phyloP scores from a whole-genome alignment of 2,888 invertebrate species.

The Linyphia triangularis region DNA sequence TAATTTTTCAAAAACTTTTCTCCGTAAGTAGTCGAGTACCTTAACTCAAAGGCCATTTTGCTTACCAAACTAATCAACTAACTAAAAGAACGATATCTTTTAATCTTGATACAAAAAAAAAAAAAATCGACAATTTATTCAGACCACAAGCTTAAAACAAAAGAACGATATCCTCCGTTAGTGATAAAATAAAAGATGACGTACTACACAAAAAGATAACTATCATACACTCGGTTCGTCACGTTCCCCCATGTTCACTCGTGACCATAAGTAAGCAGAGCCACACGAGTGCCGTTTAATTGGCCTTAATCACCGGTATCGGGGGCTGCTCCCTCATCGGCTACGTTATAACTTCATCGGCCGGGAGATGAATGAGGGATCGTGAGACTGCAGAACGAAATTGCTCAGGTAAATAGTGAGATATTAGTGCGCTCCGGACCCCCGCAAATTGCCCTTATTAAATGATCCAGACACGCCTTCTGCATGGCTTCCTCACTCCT shows the following conservation, averaged over 20 bases:
- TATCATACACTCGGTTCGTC: slow-evolving; percentile 3
- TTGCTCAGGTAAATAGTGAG: slow-evolving; percentile 14
- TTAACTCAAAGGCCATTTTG: no score
- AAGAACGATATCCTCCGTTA: no score
- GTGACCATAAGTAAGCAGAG: slow-evolving; percentile 13
- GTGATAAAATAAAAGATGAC: no score
- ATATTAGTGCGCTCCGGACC: background rate
- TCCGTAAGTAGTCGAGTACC: no score
- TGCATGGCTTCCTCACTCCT: no score
- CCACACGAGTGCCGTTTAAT: slow-evolving; percentile 47
- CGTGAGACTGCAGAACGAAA: slow-evolving; percentile 1
- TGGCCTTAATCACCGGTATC: slow-evolving; percentile 56
- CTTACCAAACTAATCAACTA: no score
- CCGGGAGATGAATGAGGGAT: background rate
- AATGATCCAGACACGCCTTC: background rate
- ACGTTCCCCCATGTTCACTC: slow-evolving; percentile 32
- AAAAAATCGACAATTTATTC: background rate
- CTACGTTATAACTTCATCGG: slow-evolving; percentile 71
- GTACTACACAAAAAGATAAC: no score
- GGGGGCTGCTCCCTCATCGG: background rate
- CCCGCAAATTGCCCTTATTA: background rate
- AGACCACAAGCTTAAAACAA: no score
- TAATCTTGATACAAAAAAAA: no score
- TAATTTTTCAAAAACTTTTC: no score
- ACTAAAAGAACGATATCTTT: no score